Evolutionary conservation across 2,797 vertebrate species (phyloP).

Genomic region (Coreius guichenoti): DNA sequence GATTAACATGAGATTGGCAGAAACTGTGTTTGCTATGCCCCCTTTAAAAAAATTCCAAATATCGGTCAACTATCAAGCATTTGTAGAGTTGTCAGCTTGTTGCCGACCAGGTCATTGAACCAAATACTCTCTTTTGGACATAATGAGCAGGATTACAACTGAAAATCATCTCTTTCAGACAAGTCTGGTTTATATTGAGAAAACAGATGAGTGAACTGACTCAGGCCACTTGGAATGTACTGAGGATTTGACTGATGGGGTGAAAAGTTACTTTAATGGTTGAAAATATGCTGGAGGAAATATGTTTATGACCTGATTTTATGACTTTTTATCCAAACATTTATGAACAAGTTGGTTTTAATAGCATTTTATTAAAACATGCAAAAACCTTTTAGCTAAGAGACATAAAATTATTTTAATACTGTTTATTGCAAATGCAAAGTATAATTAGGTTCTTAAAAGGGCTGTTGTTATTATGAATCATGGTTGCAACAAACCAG

Average conservation of each 20-base stretch:
- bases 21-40: too few relatives aligned
- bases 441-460: not conserved
- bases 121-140: not conserved
- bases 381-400: too few relatives aligned
- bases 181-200: not conserved
- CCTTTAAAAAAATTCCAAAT: too few relatives aligned
- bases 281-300: not conserved
- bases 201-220: not conserved
- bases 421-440: not conserved
- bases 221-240: not conserved
- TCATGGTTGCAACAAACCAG: not conserved
- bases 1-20: too few relatives aligned
- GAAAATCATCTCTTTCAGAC: not conserved
- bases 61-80: not conserved
- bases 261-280: not conserved
- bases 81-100: not conserved
- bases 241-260: not conserved
- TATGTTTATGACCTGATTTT: not conserved
- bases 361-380: too few relatives aligned
- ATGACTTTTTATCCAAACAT: not conserved
- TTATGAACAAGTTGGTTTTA: too few relatives aligned
- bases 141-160: not conserved
- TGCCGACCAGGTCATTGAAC: not conserved
- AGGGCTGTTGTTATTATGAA: not conserved
- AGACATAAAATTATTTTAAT: not conserved